Conservation (phyloP, 2,113 vertebrate species). For the Tragelaphus buxtoni region DNA sequence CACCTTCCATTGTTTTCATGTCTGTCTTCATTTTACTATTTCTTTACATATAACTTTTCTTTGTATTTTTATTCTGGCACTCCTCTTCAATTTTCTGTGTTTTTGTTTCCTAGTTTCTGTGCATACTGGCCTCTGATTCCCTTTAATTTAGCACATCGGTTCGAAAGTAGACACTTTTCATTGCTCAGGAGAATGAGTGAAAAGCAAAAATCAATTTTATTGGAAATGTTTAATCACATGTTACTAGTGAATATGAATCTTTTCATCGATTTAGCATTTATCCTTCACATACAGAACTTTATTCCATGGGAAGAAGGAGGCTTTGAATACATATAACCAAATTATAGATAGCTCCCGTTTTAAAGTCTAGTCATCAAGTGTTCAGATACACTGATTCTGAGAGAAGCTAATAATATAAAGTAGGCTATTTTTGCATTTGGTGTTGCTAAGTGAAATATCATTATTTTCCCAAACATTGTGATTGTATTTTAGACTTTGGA, state of each 20-base stretch:
- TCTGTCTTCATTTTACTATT: not conserved
- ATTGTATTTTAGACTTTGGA: not conserved
- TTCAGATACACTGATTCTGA: not conserved
- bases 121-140: not conserved
- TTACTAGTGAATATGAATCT: not conserved
- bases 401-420: not conserved
- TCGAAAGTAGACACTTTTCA: not conserved
- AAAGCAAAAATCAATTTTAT: not conserved
- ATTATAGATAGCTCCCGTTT: not conserved
- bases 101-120: constrained; percentile 15
- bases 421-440: not conserved
- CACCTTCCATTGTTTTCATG: not conserved
- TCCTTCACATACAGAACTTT: not conserved
- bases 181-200: not conserved
- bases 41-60: not conserved
- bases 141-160: not conserved
- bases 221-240: not conserved
- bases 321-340: not conserved
- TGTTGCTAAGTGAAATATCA: not conserved
- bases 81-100: not conserved
- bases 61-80: not conserved
- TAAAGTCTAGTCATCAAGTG: not conserved
- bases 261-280: not conserved
- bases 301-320: not conserved
- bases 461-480: not conserved